A percentile compares a stretch with the other conserved stretches of the same genome.
Conservation (phyloP, 2,113 vertebrate genomes). For the Clupea harengus region DNA sequence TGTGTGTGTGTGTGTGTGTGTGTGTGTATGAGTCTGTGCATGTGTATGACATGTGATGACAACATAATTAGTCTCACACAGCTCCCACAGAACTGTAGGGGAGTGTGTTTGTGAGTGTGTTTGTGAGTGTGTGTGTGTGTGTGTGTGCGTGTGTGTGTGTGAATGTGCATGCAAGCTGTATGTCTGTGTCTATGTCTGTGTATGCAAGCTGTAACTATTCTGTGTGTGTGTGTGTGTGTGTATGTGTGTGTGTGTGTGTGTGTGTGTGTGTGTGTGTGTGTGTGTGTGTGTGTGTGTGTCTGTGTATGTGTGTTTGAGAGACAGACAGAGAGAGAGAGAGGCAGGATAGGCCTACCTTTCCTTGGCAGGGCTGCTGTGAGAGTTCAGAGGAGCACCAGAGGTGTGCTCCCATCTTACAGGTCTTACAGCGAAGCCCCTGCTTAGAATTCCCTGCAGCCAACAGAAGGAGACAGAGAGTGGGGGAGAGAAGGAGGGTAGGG, state of each 20-base stretch:
- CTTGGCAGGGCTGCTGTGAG: constrained; percentile 82
- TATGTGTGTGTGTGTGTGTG: too few species aligned
- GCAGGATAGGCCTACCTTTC: constrained; percentile 67
- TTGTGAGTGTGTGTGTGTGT: not conserved
- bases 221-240: too few species aligned
- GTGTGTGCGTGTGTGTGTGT: not conserved
- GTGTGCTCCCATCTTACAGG: constrained; percentile 86
- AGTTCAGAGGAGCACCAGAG: constrained; percentile 89
- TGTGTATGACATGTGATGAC: not conserved
- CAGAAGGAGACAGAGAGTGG: constrained; percentile 1
- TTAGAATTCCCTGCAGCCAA: constrained; percentile 82
- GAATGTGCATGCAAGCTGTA: not conserved
- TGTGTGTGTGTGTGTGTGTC: not conserved
- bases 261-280: too few species aligned
- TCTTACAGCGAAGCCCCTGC: constrained; percentile 86
- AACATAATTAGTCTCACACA: not conserved
- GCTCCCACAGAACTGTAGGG: not conserved
- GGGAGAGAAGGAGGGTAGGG: not conserved
- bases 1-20: not conserved
- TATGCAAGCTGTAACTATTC: too few species aligned
- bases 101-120: not conserved
- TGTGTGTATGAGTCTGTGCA: not conserved
- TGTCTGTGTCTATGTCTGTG: not conserved
- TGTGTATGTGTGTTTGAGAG: not conserved
- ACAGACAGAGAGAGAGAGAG: too few species aligned